Percentiles rank a stretch among this genome's conserved stretches.
phyloP scores from a whole-genome alignment of 2,888 invertebrate genomes.

The Drosophila kokeensis region DNA sequence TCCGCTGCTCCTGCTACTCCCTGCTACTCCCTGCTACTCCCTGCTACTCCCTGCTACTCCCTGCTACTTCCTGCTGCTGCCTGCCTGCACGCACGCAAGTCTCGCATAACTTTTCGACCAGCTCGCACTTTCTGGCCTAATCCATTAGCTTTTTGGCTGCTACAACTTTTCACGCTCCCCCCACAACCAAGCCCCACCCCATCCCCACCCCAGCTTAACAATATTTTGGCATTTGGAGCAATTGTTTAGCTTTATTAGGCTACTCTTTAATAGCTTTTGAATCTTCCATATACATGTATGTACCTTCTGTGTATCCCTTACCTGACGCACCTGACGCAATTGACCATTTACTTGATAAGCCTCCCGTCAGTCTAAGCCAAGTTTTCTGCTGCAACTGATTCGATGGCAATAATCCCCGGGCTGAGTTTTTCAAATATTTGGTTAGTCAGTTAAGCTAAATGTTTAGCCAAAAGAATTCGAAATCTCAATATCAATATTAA shows the following conservation, averaged over 20 bases:
- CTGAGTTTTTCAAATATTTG: no score
- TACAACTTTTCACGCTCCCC: constrained; percentile 20
- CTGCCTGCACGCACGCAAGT: constrained; percentile 36
- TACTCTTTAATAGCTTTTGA: not conserved
- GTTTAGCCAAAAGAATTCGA: not conserved
- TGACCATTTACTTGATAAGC: not conserved
- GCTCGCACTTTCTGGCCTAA: constrained; percentile 36
- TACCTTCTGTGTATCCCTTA: not conserved
- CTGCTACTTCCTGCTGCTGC: not conserved
- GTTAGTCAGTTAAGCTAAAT: not conserved
- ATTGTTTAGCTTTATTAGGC: constrained; percentile 5
- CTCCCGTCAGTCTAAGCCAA: not conserved
- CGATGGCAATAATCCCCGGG: constrained; percentile 12
- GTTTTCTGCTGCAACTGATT: constrained; percentile 3
- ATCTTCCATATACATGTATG: no score
- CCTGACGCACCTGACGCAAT: not conserved
- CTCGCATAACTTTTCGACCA: constrained; percentile 50
- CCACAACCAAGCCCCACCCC: not conserved
- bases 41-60: not conserved
- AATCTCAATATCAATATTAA: not conserved
- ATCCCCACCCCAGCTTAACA: constrained; percentile 14
- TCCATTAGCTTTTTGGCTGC: constrained; percentile 54
- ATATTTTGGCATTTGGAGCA: constrained; percentile 37
- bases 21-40: not conserved
- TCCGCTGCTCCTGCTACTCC: not conserved